Base-by-base conservation (phyloP, 2,888 invertebrate genomes). In the Harpalus rufipes region DNA sequence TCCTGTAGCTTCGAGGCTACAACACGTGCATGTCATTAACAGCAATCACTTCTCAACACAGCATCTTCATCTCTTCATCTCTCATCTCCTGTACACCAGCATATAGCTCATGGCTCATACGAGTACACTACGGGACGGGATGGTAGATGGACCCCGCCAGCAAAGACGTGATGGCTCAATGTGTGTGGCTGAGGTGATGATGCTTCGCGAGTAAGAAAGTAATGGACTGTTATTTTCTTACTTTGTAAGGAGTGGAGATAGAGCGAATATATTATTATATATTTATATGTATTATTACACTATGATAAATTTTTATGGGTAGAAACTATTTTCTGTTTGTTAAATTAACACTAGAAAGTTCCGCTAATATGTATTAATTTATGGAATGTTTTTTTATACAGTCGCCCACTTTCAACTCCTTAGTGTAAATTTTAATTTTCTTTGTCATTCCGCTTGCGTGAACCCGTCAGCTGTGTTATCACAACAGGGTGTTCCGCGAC, bases 21-120 rank as follows among this genome's bases (percentile, higher is more conserved):
- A 68, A 12, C 68, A 68, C 68, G 68, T 68, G 68, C 68, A 68
- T 68, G 68, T 68, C 39, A 68, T 68, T 68, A 68, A 68, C 68
- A 68, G 7, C 39, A 32, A 39, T 68, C 68, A 14, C 68, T 68
- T n/a, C 21, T 18, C 25, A 21, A 18, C 61, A n/a, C 25, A 65
- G 65, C 32, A 14, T 65, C 65, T 65, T 68, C 68, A 51, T 51
- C 6, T 7, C 39, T 7, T 14, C 68, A 12, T 63, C 16, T 7
- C 10, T 7, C 63, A 59, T 59, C 59, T 14, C 59, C 59, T 16
- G 16, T 18, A 8, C 21, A 6, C 1, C 5, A n/a, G 12, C 25
- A 63, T 63, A 63, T 18, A 63, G 61, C 21, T 8, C 59, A n/a
- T 8, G n/a, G 56, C 14, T n/a, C 56, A 56, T 6, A 56, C 14